Evolutionary conservation across 2,113 vertebrate genomes (phyloP), one percentile per base, ranked within the genome.

Genomic region (Dunckerocampus dactyliophorus): DNA sequence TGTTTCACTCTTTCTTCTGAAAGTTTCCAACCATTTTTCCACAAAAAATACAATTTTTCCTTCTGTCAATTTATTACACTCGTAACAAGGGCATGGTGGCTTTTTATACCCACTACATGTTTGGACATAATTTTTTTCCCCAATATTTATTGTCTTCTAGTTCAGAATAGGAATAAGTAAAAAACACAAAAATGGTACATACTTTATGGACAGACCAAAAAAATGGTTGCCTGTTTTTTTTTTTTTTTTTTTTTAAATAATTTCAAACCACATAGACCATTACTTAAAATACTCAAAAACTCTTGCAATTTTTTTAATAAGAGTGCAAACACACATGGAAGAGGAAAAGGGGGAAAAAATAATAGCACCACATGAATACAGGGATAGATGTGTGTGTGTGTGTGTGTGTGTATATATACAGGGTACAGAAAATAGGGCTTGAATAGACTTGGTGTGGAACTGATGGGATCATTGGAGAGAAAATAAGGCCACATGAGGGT

Each of bases 401-500:
- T n/a, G n/a, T n/a, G n/a, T 2, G 24, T 39, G 37, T 56, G 53
- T 12, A 19, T 51, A 28, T 55, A 14, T 56, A 39, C 17, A 21
- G 2, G 43, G 21, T 55, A 55, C n/a, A 56, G n/a, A n/a, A 42
- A 39, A 39, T 39, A 17, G 6, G 16, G 24, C 24, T 19, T 37
- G 28, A 37, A 34, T 28, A 21, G 12, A 24, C 20, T 15, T 8
- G 6, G 34, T 9, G 34, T 37, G 19, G n/a, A 56, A 39, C 11
- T 12, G 2, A 56, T 56, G 34, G 14, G 56, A 12, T 16, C 10
- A 43, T 21, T 20, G 19, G 48, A 14, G 31, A 22, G 19, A 21
- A 57, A 59, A 66, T 65, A 80, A 83, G 77, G 75, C 69, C 72
- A 76, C 75, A 47, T 15, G 24, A 56, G 37, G 39, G 13, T 65